Evolutionary conservation across 2,797 vertebrate species (phyloP).

Genomic region (Alca torda): DNA sequence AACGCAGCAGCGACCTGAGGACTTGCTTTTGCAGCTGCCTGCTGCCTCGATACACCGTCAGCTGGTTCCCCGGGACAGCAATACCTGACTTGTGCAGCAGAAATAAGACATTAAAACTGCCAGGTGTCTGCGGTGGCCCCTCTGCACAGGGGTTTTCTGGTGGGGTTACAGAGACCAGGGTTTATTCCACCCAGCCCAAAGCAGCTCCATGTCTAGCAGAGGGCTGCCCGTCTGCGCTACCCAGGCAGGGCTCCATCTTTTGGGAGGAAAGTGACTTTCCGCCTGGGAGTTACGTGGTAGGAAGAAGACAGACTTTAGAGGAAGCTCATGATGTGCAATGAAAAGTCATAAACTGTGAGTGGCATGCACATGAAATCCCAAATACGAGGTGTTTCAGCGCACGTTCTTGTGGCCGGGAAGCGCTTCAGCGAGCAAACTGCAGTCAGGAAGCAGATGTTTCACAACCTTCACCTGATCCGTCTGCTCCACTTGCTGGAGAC

Average conservation of each 20-base stretch:
- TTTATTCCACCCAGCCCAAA: neutral
- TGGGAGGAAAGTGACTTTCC: neutral
- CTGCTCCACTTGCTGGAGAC: conserved; percentile 71
- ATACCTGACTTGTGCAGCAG: neutral
- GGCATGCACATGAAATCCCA: neutral
- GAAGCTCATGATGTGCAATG: conserved; percentile 12
- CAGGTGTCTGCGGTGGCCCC: neutral
- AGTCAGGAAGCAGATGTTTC: conserved; percentile 31
- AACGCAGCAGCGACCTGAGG: neutral
- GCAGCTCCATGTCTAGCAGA: neutral
- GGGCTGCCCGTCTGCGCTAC: neutral
- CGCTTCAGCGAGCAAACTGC: neutral
- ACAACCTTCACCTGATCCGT: conserved; percentile 71
- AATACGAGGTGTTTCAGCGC: neutral
- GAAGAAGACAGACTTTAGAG: neutral
- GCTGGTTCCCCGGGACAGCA: neutral
- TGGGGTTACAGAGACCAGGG: neutral
- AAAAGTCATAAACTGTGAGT: neutral
- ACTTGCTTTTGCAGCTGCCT: neutral
- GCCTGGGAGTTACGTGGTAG: neutral
- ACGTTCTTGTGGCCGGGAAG: neutral
- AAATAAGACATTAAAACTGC: neutral
- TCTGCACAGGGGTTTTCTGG: neutral
- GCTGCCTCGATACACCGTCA: neutral
- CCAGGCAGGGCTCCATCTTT: neutral